Percentiles rank a stretch among this genome's conserved stretches.
Evolutionary conservation across 1,140 invertebrate species (phyloP).

Genomic region (Pachypsylla venusta): DNA sequence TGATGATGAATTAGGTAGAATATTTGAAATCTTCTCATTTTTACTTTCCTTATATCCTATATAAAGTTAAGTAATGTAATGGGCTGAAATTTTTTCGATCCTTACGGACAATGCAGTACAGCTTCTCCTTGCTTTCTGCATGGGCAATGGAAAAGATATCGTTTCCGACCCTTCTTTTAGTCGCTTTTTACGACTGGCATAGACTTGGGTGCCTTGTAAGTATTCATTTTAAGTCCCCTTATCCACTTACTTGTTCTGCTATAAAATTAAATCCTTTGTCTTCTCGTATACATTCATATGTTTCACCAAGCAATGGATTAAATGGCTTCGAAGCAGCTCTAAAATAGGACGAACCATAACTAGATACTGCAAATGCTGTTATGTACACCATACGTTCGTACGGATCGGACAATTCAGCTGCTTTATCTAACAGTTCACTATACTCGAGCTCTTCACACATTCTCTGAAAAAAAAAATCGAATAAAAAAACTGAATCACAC

Average conservation of each 20-base stretch:
- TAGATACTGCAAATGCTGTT: slow-evolving; percentile 68
- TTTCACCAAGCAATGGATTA: slow-evolving; percentile 74
- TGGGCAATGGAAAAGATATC: too few species aligned
- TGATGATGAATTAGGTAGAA: too few species aligned
- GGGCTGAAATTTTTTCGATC: too few species aligned
- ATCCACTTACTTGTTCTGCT: slow-evolving; percentile 45
- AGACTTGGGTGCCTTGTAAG: too few species aligned
- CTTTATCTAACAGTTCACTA: slow-evolving; percentile 58
- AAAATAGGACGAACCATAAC: slow-evolving; percentile 61
- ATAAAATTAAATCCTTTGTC: slow-evolving; percentile 63
- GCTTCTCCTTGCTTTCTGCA: too few species aligned
- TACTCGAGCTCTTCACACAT: slow-evolving; percentile 78
- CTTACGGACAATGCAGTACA: too few species aligned
- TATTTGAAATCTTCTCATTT: too few species aligned
- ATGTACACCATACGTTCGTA: slow-evolving; percentile 58
- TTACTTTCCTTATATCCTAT: too few species aligned
- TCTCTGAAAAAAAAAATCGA: slow-evolving; percentile 33
- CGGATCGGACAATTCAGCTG: slow-evolving; percentile 42
- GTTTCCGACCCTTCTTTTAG: too few species aligned
- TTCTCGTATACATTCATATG: slow-evolving; percentile 61
- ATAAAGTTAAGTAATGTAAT: too few species aligned
- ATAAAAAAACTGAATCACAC: neutral
- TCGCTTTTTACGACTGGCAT: too few species aligned
- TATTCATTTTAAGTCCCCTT: too few species aligned
- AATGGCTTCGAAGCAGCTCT: slow-evolving; percentile 74